Base-by-base conservation (phyloP, 2,888 invertebrate species). In the Gymnocheta viridis region DNA sequence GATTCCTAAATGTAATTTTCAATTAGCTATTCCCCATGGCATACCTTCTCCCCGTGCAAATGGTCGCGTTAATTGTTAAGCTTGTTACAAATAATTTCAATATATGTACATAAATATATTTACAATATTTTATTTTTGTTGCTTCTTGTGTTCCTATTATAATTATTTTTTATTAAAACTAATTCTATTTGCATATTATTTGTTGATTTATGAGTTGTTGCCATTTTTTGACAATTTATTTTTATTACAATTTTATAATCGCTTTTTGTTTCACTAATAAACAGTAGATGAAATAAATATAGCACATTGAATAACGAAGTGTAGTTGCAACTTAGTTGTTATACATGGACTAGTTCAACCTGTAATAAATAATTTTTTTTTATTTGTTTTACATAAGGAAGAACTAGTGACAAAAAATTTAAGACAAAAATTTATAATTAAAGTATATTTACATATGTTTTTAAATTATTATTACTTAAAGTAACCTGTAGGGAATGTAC, bases 171-270 rank as follows among this genome's bases (percentile, higher is more conserved):
- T 81, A 84, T 84, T 81, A 51, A 78, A 84, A 84, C 77, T 84
- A 84, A 84, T 84, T 81, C 77, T 84, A 84, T 84, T 84, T 84
- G 81, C 84, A 84, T 84, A 81, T 81, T 84, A 81, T 81, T 81
- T 84, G 84, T 84, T 84, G 84, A 84, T 84, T 81, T 84, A 84
- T 84, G 84, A 78, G 81, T 81, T 77, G 73, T 84, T 81, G 81
- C 67, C 73, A 81, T 84, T 81, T 84, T 84, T 84, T 84, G 84
- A 84, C 84, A 84, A 81, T 84, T 73, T 70, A 83, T 83, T 83
- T 84, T 84, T 78, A 81, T 78, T 84, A 78, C 49, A 84, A 73
- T 84, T 84, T 84, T 84, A 81, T 81, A 84, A 84, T 84, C 77
- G 77, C 54, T 72, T 82, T 72, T 77, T 74, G 74, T 67, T 62